Base-by-base conservation (phyloP, 1,140 invertebrate genomes). In the Drosophila tsacasi region DNA sequence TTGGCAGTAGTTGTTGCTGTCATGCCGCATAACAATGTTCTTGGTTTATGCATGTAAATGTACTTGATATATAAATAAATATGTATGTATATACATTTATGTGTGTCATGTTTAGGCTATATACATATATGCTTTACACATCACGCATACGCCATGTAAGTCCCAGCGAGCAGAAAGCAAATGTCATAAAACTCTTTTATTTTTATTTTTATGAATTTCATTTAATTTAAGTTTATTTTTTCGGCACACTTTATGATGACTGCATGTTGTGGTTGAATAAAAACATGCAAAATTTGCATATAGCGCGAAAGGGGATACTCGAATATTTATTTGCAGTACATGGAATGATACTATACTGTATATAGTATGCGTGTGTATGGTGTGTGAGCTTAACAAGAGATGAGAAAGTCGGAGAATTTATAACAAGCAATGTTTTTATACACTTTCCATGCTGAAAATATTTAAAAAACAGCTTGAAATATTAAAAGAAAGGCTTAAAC, bases 61-160 rank as follows among this genome's bases (percentile, higher is more conserved):
- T 64, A 37, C 25, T 30, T 27, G 47, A 35, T 55, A 17, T 37
- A 44, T 54, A 55, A 49, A 27, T 54, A 32, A 27, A 59, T 59
- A 13, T 39, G 30, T 10, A 12, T 66, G 23, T 58, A 60, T 58
- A 60, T 55, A 60, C 42, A 49, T 42, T 32, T 25, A 50, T 62
- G 32, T 68, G 63, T 76, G 72, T 59, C 84, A 89, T 87, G 65
- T 81, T 84, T 81, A 67, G 76, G 76, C 61, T 63, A 62, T 58
- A 67, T 58, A 58, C n/a, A n/a, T 57, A 58, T 58, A 58, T 61
- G 54, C 42, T 63, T 60, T 58, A 25, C 61, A 78, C 72, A 83
- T 83, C 42, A 80, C 83, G 83, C 83, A 86, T 83, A 83, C 79
- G 79, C 72, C 52, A 37, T 82, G 79, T 55, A 17, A 47, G 64